Conservation (phyloP, 2,888 invertebrate genomes). For the Diogma glabrata region DNA sequence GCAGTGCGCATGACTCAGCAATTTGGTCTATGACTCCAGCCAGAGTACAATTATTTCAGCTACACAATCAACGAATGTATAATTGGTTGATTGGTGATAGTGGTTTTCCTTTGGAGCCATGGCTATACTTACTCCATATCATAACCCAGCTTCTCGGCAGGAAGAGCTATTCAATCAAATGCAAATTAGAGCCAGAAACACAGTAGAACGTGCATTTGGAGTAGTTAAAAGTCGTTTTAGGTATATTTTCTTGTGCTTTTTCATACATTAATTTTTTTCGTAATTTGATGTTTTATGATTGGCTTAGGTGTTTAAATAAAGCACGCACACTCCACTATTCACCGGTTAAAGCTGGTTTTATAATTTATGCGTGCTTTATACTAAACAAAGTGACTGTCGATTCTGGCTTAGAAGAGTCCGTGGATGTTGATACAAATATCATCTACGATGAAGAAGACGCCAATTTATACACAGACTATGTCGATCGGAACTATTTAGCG, state of each 20-base stretch:
- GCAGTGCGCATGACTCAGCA: conserved; percentile 7
- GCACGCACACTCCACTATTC: background rate
- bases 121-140: background rate
- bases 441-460: background rate
- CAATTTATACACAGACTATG: background rate
- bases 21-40: background rate
- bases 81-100: conserved; percentile 13
- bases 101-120: conserved; percentile 1
- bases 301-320: background rate
- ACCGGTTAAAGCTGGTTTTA: background rate
- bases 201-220: conserved; percentile 13
- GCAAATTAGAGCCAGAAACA: conserved; percentile 13
- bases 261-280: no score
- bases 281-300: no score
- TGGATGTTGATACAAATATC: no score
- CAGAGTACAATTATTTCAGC: conserved; percentile 8
- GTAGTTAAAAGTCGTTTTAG: background rate
- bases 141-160: background rate
- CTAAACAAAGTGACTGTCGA: background rate
- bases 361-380: background rate
- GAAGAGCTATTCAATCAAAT: conserved; percentile 12
- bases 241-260: no score
- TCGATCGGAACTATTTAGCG: background rate
- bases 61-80: conserved; percentile 1
- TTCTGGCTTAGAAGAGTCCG: no score